These are phyloP conservation scores for Cetoscarus ocellatus DNA, from an alignment of 2,797 vertebrate genomes.

Conservation along the genomic window DNA sequence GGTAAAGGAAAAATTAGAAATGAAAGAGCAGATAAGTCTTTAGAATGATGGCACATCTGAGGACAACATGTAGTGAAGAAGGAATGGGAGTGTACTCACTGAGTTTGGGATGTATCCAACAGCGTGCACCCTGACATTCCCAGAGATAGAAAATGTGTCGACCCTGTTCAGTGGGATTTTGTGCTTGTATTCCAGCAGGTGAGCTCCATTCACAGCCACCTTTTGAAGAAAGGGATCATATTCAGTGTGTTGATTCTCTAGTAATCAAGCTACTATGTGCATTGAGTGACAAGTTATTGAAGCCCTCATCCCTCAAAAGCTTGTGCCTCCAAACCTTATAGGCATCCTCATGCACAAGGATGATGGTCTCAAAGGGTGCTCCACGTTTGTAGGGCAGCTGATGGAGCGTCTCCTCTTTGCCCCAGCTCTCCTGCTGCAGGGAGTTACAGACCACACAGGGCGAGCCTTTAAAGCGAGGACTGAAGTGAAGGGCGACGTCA, in stretches of 20 bases:
- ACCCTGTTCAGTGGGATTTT: conserved; percentile 87
- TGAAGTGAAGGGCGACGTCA: conserved; percentile 93
- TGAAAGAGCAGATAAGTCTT: background rate
- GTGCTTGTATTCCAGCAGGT: conserved; percentile 91
- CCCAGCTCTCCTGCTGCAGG: conserved; percentile 90
- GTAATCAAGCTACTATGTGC: too few relatives aligned
- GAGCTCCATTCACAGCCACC: conserved; percentile 93
- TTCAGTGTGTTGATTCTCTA: background rate
- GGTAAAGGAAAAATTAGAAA: conserved; percentile 13
- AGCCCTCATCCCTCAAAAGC: background rate
- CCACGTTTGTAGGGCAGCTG: conserved; percentile 92
- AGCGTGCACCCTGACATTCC: conserved; percentile 88
- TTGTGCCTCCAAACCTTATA: conserved; percentile 88
- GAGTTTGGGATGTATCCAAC: conserved; percentile 89
- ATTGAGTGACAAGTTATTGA: background rate
- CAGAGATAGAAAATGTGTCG: conserved; percentile 92
- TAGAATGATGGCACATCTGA: background rate
- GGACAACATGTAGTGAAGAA: background rate
- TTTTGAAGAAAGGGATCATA: conserved; percentile 53
- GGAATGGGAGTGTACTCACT: conserved; percentile 76
- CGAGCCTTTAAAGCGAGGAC: conserved; percentile 89
- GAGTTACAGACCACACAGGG: conserved; percentile 91
- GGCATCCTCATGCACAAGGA: conserved; percentile 88
- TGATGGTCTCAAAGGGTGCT: conserved; percentile 91
- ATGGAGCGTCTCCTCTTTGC: conserved; percentile 89